phyloP scores from a whole-genome alignment of 2,888 invertebrate species.

The Drosophila meridionalis region DNA sequence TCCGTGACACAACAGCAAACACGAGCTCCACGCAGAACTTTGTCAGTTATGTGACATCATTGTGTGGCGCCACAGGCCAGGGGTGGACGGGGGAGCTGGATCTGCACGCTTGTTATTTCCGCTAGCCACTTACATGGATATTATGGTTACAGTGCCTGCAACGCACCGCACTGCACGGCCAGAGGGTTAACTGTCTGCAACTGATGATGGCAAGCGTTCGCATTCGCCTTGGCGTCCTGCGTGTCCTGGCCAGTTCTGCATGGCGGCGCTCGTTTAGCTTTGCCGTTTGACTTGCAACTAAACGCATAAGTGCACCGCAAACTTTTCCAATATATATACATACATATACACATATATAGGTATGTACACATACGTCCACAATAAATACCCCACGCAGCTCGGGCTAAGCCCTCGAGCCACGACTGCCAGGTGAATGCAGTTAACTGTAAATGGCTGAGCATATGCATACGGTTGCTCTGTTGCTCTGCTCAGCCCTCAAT shows the following conservation, averaged over 20 bases:
- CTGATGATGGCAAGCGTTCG: conserved; percentile 1
- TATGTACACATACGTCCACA: not conserved
- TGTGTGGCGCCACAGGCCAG: conserved; percentile 28
- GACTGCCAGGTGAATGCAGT: not conserved
- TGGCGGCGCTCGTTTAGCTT: conserved; percentile 44
- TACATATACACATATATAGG: not conserved
- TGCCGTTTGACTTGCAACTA: conserved; percentile 62
- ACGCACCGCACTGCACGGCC: not conserved
- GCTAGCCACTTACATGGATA: conserved; percentile 16
- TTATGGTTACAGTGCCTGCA: conserved; percentile 3
- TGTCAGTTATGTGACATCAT: conserved; percentile 40
- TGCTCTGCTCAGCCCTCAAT: not conserved
- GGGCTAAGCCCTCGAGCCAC: not conserved
- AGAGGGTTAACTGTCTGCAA: conserved; percentile 5
- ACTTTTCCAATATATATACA: conserved; percentile 65
- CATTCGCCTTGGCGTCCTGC: not conserved
- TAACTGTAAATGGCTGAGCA: not conserved
- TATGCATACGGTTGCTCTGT: not conserved
- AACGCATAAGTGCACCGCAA: conserved; percentile 55
- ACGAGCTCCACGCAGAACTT: conserved; percentile 30
- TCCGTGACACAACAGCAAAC: conserved; percentile 5
- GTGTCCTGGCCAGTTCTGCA: conserved; percentile 21
- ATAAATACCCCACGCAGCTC: not conserved
- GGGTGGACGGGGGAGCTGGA: not conserved
- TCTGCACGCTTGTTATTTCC: conserved; percentile 16